Base-by-base conservation (phyloP, 1,140 invertebrate genomes). In the Papilio machaon region DNA sequence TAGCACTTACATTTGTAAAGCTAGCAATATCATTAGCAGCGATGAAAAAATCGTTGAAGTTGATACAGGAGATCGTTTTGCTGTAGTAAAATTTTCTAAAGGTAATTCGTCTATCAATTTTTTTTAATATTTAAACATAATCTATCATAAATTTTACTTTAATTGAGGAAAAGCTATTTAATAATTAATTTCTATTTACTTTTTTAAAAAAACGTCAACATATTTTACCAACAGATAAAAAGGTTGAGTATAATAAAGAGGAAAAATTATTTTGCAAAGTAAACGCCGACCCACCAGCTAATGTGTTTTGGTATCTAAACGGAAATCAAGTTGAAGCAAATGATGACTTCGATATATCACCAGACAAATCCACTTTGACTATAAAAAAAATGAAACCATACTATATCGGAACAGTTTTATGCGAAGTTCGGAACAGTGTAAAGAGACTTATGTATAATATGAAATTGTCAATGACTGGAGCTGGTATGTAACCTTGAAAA, bases 1-100 rank as follows among this genome's bases (percentile, higher is more conserved):
- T 70, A 58, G 17, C 0, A 82, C 82, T 13, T 87, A 85, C 58
- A 73, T 43, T 49, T 87, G 86, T 38, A 82, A 79, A 82, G 85
- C 84, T 4, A 81, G 13, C 30, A 86, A 84, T 64, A 17, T 10
- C 9, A 13, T 70, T 23, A 84, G 73, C 6, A 47, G 43, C 0
- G 78, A 73, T 60, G 60, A 19, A 7, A 70, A 82, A 73, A 64
- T 19, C 35, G 54, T 86, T 0, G 46, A 60, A 46, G 76, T 87
- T 15, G 64, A 81, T 46, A 81, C 80, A 23, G 84, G 83, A 52
- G 9, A 47, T 11, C 73, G 67, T 70, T 83, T 85, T 35, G 38
- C 78, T 38, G 76, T 84, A 11, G 11, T 82, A 1, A 73, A 83
- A 10, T n/a, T 52, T 64, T 83, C 85, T 23, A 82, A 84, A 82